These are phyloP conservation scores for Artemia franciscana DNA, from an alignment of 1,140 invertebrate genomes.

Conservation along the genomic window DNA sequence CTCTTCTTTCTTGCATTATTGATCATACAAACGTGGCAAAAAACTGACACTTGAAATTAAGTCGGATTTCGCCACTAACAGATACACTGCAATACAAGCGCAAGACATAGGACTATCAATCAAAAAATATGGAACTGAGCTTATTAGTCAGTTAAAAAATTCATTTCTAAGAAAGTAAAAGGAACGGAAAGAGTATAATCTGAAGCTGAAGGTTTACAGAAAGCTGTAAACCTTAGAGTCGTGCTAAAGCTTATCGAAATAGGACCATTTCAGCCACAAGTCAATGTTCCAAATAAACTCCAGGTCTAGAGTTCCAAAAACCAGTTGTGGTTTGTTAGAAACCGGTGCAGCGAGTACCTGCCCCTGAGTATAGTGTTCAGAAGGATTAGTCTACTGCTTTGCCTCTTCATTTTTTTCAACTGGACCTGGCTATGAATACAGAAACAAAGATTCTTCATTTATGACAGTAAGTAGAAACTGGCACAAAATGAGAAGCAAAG, in stretches of 20 bases:
- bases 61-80: no score
- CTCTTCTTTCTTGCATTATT: no score
- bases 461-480: neutral
- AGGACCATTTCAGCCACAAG: neutral
- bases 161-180: no score
- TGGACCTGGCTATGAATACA: neutral
- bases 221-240: no score
- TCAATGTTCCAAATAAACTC: neutral
- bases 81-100: no score
- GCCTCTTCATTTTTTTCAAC: neutral
- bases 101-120: no score
- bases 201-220: no score
- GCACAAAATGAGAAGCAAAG: neutral
- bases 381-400: neutral
- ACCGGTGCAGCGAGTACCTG: neutral
- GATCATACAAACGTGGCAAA: no score
- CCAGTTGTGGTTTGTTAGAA: neutral
- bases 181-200: no score
- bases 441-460: neutral
- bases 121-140: no score
- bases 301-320: neutral
- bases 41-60: no score
- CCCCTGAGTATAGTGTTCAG: neutral
- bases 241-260: neutral
- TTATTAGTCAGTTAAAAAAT: no score